Percentiles rank a stretch among this genome's conserved stretches.
phyloP scores from a whole-genome alignment of 2,888 invertebrate genomes.

The Troides aeacus region DNA sequence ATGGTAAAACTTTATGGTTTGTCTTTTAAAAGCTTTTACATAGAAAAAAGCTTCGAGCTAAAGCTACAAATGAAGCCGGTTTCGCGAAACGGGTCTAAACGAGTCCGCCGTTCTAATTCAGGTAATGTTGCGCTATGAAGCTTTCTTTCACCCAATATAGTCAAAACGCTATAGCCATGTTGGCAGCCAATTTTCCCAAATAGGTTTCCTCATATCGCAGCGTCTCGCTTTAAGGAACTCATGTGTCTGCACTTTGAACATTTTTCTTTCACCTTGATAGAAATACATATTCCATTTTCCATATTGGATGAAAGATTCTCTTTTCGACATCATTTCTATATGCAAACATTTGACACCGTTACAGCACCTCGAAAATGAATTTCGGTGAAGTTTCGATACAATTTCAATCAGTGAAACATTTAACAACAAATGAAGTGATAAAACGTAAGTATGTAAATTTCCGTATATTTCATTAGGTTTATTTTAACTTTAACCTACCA shows the following conservation, averaged over 20 bases:
- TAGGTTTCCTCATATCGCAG: constrained; percentile 40
- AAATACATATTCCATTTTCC: constrained; percentile 25
- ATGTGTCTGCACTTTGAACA: constrained; percentile 26
- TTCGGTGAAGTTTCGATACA: background rate
- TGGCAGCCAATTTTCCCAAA: constrained; percentile 48
- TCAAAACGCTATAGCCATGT: constrained; percentile 36
- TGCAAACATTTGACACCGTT: background rate
- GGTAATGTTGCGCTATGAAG: constrained; percentile 28
- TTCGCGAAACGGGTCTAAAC: constrained; percentile 19
- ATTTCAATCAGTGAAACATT: background rate
- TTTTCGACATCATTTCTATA: constrained; percentile 3
- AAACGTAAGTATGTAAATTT: background rate
- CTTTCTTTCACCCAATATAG: constrained; percentile 29
- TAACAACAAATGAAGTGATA: background rate
- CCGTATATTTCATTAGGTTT: too few species aligned
- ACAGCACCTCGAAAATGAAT: background rate
- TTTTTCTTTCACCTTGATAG: constrained; percentile 21
- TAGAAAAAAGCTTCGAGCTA: background rate
- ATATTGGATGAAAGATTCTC: constrained; percentile 13
- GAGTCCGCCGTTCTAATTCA: constrained; percentile 28
- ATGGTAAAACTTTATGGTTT: background rate
- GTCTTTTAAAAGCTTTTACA: background rate
- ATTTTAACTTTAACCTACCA: too few species aligned
- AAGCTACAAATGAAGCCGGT: constrained; percentile 13
- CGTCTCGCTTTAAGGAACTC: constrained; percentile 33